These are phyloP conservation scores for Eledona agricola DNA, from an alignment of 2,888 invertebrate species.

Conservation along the genomic window DNA sequence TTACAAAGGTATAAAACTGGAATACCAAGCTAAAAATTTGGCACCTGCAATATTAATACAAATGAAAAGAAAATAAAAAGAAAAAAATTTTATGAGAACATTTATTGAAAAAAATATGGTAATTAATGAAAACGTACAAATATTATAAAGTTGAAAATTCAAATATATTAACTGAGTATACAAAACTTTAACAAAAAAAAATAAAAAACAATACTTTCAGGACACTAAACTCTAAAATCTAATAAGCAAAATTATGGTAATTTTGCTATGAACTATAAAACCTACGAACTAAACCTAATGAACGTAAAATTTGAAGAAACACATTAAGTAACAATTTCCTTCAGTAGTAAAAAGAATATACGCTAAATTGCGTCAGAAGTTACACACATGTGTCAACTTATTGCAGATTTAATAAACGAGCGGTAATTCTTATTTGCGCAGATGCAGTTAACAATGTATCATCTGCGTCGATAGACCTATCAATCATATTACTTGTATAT, in stretches of 20 bases:
- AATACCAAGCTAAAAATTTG: conserved; percentile 41
- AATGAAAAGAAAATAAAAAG: conserved; percentile 23
- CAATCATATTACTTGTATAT: conserved; percentile 55
- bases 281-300: conserved; percentile 21
- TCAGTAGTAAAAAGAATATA: conserved; percentile 26
- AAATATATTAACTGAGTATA: conserved; percentile 30
- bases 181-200: conserved; percentile 19
- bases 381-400: conserved; percentile 42
- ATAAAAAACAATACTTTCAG: conserved; percentile 25
- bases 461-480: conserved; percentile 41
- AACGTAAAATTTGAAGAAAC: conserved; percentile 8
- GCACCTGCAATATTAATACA: conserved; percentile 39
- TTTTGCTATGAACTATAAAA: conserved; percentile 11
- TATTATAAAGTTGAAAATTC: conserved; percentile 48
- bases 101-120: conserved; percentile 53
- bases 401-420: conserved; percentile 46
- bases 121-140: conserved; percentile 53
- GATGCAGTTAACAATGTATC: conserved; percentile 43
- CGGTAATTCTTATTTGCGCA: conserved; percentile 46
- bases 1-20: conserved; percentile 42
- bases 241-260: conserved; percentile 14
- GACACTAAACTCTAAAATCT: conserved; percentile 6
- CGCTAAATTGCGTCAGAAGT: conserved; percentile 13
- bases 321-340: conserved; percentile 14
- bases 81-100: conserved; percentile 48